A percentile compares a stretch with the other conserved stretches of the same genome.
Conservation (phyloP, 2,888 invertebrate genomes). For the Hirtodrosophila cameraria region DNA sequence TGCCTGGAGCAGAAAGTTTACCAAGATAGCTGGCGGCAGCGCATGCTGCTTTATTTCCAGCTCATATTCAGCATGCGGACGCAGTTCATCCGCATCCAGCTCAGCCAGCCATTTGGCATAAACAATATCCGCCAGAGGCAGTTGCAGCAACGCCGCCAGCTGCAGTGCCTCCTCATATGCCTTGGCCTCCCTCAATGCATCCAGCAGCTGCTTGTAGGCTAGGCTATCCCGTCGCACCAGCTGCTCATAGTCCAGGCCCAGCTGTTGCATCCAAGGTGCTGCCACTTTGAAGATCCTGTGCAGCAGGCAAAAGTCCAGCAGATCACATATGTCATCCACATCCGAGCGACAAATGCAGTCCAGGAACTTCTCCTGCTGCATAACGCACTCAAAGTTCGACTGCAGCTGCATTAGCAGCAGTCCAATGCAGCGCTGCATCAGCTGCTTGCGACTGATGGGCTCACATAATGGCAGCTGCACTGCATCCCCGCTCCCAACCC, state of each 20-base stretch:
- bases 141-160: conserved; percentile 84
- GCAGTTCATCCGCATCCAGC: conserved; percentile 83
- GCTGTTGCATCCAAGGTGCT: conserved; percentile 59
- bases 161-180: conserved; percentile 85
- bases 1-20: conserved; percentile 87
- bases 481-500: conserved; percentile 82
- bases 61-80: conserved; percentile 85
- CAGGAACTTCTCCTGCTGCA: conserved; percentile 88
- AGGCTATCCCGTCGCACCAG: conserved; percentile 75
- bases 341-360: conserved; percentile 86
- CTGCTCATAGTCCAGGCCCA: conserved; percentile 72
- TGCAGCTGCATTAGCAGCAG: conserved; percentile 87
- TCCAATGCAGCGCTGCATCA: conserved; percentile 85
- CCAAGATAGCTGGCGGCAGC: conserved; percentile 87
- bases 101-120: conserved; percentile 85
- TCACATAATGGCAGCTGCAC: conserved; percentile 76
- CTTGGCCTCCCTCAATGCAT: conserved; percentile 83
- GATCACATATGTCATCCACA: conserved; percentile 85
- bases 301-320: conserved; percentile 84
- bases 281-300: conserved; percentile 86
- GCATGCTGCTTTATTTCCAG: conserved; percentile 86
- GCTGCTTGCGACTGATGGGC: conserved; percentile 85
- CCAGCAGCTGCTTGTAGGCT: conserved; percentile 85
- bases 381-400: conserved; percentile 87
- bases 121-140: conserved; percentile 84